Conservation (phyloP, 2,797 vertebrate genomes). For the Sebastes hubbsi region DNA sequence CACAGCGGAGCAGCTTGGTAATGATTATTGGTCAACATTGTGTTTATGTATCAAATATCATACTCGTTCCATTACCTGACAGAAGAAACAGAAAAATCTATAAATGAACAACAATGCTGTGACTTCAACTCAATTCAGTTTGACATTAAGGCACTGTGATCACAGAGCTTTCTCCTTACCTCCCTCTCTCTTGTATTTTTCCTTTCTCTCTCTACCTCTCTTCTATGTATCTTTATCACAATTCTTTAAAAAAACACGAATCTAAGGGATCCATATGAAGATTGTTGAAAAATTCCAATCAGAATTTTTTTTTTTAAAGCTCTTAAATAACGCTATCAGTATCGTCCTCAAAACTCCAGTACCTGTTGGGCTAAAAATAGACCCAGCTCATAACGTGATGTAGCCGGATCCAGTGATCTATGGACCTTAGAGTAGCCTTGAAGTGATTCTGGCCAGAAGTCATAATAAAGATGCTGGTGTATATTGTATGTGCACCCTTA, state of each 20-base stretch:
- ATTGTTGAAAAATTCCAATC: not conserved
- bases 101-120: not conserved
- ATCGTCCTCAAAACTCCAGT: not conserved
- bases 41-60: not conserved
- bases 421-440: not conserved
- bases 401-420: not conserved
- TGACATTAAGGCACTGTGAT: not conserved
- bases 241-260: not conserved
- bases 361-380: not conserved
- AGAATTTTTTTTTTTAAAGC: not conserved
- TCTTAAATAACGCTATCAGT: not conserved
- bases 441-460: constrained; percentile 4
- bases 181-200: not conserved
- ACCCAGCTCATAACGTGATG: not conserved
- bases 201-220: not conserved
- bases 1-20: not conserved
- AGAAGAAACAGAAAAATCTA: not conserved
- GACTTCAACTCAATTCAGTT: not conserved
- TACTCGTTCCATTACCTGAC: not conserved
- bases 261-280: not conserved
- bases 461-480: constrained; percentile 72
- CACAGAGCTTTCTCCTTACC: not conserved
- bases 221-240: not conserved
- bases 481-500: constrained; percentile 80
- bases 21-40: not conserved